Conservation (phyloP, 2,797 vertebrate species). For the Chaetodon trifasciatus region DNA sequence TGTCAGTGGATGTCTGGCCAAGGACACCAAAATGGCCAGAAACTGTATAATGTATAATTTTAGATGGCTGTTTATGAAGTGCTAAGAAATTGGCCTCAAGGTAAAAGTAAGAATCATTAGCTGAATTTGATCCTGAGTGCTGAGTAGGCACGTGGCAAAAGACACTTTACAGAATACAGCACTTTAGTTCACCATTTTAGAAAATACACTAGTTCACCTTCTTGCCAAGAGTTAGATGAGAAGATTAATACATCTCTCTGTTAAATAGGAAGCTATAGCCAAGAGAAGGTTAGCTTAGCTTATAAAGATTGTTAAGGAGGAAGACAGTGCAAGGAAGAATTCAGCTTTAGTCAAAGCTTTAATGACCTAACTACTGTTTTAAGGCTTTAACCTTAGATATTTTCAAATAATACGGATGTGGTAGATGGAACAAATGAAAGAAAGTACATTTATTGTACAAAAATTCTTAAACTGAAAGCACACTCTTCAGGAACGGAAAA, state of each 20-base stretch:
- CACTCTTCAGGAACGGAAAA: too few species aligned
- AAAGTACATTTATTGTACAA: too few species aligned
- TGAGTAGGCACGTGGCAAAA: neutral
- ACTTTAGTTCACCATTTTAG: neutral
- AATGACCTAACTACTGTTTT: neutral
- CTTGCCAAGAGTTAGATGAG: too few species aligned
- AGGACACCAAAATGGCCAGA: neutral
- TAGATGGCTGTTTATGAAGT: constrained; percentile 1
- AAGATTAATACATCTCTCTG: too few species aligned
- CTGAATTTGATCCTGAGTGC: neutral
- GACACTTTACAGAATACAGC: neutral
- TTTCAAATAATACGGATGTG: too few species aligned
- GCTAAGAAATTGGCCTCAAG: neutral
- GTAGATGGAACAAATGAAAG: too few species aligned
- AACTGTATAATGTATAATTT: neutral
- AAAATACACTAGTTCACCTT: too few species aligned
- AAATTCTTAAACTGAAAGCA: too few species aligned
- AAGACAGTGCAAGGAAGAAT: neutral
- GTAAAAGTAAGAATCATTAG: neutral
- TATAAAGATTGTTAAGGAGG: too few species aligned
- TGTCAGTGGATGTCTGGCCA: neutral
- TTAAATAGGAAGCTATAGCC: too few species aligned
- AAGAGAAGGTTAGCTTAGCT: too few species aligned
- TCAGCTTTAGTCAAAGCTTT: neutral
- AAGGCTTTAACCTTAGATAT: too few species aligned